Evolutionary conservation across 2,888 invertebrate species (phyloP), one percentile per base, ranked within the genome.

Genomic region (Dendrolimus houi): DNA sequence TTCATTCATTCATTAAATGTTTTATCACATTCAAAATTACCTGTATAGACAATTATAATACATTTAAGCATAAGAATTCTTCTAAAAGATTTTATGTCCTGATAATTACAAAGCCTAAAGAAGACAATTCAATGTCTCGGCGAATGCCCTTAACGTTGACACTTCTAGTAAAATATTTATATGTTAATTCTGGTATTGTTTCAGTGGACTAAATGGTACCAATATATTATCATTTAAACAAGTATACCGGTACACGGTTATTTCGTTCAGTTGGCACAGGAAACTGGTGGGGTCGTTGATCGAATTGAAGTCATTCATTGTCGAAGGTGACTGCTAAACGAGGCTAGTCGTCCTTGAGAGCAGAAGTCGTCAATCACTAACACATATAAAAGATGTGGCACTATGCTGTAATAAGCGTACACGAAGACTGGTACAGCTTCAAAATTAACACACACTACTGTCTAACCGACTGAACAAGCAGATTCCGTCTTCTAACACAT

Each of bases 251-350:
- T 75, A 71, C 75, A 75, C 75, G 72, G 70, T 67, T 75, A 71
- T 81, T 76, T 75, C 76, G 75, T 77, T 83, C 70, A 70, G 77
- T 72, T 75, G 72, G 77, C 81, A 77, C 85, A 89, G 87, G 87
- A 87, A 88, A 79, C 76, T 72, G 70, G 64, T 66, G 73, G 77
- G 88, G 85, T 90, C 88, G 88, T 88, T 73, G 89, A 71, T 78
- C 89, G 76, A 76, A 85, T 81, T 87, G 81, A 81, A 88, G 89
- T 87, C 87, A 74, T 87, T 88, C 84, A 83, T 86, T 74, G 85
- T 73, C 70, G 77, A 79, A 83, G 81, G 83, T 84, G 86, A 86
- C 82, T 83, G 85, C 87, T 83, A 86, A 89, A 89, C 90, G 82
- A 71, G 71, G 78, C 80, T 72, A 76, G 87, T 74, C 75, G 91